Evolutionary conservation across 2,797 vertebrate genomes (phyloP).

Genomic region (Melanogrammus aeglefinus): DNA sequence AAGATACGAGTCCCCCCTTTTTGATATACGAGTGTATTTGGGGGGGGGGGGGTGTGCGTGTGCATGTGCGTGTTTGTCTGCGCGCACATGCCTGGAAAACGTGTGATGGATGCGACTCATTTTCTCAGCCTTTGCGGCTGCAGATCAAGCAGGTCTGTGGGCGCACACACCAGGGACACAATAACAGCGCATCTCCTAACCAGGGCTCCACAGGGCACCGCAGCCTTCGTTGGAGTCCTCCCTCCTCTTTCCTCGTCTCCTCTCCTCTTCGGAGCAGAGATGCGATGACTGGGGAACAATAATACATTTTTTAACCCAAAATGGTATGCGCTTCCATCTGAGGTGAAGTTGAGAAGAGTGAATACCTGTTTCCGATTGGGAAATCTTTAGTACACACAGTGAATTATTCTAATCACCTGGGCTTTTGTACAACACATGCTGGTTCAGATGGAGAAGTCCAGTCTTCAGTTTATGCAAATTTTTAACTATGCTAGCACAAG

Average conservation of each 20-base stretch:
- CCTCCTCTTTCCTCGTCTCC: no score
- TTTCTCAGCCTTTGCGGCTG: conserved; percentile 35
- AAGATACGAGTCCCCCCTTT: background rate
- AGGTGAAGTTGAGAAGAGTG: background rate
- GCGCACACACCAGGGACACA: conserved; percentile 11
- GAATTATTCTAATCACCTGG: background rate
- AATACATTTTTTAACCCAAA: background rate
- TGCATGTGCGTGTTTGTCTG: conserved; percentile 7
- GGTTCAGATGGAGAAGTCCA: background rate
- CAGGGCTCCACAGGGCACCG: background rate
- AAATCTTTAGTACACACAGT: background rate
- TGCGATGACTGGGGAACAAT: background rate
- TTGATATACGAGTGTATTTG: background rate
- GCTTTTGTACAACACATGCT: background rate
- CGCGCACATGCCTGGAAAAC: conserved; percentile 6
- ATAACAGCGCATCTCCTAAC: conserved; percentile 18
- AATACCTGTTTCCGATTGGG: background rate
- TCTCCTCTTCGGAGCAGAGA: background rate
- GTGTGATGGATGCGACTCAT: conserved; percentile 46
- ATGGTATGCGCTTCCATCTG: no score
- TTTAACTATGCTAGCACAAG: background rate
- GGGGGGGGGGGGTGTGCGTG: background rate
- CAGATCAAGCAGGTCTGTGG: conserved; percentile 26
- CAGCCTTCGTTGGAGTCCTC: no score
- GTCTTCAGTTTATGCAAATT: background rate